These are phyloP conservation scores for Columba janthina DNA, from an alignment of 2,113 vertebrate genomes.

Conservation along the genomic window DNA sequence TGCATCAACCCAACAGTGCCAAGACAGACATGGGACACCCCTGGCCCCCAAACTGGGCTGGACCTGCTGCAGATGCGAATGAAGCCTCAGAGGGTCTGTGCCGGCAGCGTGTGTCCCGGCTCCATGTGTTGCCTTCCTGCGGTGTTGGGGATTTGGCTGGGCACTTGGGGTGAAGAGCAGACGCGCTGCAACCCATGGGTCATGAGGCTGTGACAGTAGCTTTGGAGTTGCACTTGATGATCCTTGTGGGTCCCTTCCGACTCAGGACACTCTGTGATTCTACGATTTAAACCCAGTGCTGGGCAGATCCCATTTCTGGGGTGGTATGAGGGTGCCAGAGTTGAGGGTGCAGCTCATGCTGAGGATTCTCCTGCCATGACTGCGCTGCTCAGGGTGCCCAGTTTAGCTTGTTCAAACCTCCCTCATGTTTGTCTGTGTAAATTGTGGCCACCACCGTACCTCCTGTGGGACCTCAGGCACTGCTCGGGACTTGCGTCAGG, in stretches of 20 bases:
- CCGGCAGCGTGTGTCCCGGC: not conserved
- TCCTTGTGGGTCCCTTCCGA: too few relatives aligned
- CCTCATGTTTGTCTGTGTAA: not conserved
- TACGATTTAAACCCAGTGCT: not conserved
- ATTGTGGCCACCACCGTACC: not conserved
- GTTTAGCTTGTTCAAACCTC: not conserved
- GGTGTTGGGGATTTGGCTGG: not conserved
- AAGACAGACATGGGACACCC: not conserved
- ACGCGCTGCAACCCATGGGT: fast-evolving
- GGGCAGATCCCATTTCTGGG: not conserved
- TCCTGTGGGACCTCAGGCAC: not conserved
- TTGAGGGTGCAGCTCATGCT: not conserved
- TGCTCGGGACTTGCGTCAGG: not conserved
- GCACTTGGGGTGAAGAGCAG: not conserved
- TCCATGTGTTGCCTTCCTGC: fast-evolving
- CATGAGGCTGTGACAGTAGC: not conserved
- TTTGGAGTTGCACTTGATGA: not conserved
- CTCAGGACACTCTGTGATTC: too few relatives aligned
- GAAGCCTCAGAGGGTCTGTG: not conserved
- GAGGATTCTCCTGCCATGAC: not conserved
- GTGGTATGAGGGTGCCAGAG: not conserved
- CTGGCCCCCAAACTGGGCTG: fast-evolving
- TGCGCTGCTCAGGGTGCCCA: not conserved
- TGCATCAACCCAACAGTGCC: not conserved
- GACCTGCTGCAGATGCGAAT: not conserved